phyloP scores from a whole-genome alignment of 2,113 vertebrate species.

The Prionailurus bengalensis region DNA sequence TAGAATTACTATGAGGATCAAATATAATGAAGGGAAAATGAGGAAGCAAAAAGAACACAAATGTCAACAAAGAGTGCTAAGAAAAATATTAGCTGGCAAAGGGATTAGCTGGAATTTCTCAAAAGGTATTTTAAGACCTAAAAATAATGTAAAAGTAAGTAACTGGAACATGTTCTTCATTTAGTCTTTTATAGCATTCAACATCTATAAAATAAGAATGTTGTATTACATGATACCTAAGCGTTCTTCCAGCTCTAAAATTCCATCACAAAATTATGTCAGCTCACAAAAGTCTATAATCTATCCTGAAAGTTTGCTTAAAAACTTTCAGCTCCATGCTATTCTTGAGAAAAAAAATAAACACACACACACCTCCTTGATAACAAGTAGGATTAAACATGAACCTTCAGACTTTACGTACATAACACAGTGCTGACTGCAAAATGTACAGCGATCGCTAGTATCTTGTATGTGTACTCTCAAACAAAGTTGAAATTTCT shows the following conservation, averaged over 20 bases:
- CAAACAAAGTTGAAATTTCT: neutral
- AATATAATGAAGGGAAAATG: neutral
- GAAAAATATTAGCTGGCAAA: constrained; percentile 31
- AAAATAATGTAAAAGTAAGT: constrained; percentile 14
- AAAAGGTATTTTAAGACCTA: constrained; percentile 32
- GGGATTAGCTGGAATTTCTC: neutral
- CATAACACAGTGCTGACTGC: neutral
- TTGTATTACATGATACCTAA: neutral
- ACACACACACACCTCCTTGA: neutral
- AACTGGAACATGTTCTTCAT: constrained; percentile 18
- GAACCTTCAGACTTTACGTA: neutral
- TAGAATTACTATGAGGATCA: constrained; percentile 40
- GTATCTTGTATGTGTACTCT: neutral
- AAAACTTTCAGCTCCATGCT: neutral
- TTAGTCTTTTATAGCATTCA: constrained; percentile 27
- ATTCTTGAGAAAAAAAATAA: neutral
- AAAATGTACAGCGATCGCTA: neutral
- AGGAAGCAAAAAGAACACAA: constrained; percentile 1
- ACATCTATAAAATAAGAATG: neutral
- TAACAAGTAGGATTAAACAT: neutral
- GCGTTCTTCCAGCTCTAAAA: constrained; percentile 27
- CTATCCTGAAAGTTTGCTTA: neutral
- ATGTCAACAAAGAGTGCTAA: neutral
- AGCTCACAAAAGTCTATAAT: constrained; percentile 19
- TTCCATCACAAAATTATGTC: neutral